These are phyloP conservation scores for Scytalopus superciliaris DNA, from an alignment of 2,113 vertebrate species.

Conservation along the genomic window DNA sequence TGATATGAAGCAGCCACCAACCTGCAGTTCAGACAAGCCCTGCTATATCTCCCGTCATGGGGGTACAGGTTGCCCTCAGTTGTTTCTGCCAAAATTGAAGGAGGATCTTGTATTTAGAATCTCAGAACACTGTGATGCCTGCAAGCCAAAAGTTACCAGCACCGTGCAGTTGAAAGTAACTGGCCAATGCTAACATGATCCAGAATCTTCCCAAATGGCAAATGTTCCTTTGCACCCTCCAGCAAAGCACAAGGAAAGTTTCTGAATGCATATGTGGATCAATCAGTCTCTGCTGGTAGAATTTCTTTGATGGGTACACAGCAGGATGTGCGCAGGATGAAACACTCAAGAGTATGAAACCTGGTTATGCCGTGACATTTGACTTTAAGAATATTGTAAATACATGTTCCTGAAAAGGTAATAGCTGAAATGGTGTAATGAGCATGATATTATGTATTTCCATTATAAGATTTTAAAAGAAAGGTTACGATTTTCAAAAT, in stretches of 20 bases:
- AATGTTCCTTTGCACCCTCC: not conserved
- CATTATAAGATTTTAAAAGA: slow-evolving; percentile 2
- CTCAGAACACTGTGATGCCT: not conserved
- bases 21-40: not conserved
- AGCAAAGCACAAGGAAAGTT: not conserved
- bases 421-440: slow-evolving; percentile 1
- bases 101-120: not conserved
- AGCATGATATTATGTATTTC: slow-evolving; percentile 4
- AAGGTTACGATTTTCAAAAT: slow-evolving; percentile 12
- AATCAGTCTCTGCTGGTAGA: not conserved
- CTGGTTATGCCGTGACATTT: not conserved
- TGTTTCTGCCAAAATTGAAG: not conserved
- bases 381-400: slow-evolving; percentile 10
- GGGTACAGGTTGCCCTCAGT: not conserved
- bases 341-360: not conserved
- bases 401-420: not conserved
- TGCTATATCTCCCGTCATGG: not conserved
- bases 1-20: not conserved
- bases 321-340: accelerated
- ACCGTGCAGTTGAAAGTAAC: not conserved
- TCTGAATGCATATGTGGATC: not conserved
- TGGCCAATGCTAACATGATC: not conserved
- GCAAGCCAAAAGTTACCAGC: not conserved
- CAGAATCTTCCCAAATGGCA: not conserved
- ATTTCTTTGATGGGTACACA: not conserved